Percentiles rank a stretch among this genome's conserved stretches.
These are phyloP conservation scores for Salvelinus sp. DNA, from an alignment of 2,113 vertebrate genomes.

Conservation along the genomic window DNA sequence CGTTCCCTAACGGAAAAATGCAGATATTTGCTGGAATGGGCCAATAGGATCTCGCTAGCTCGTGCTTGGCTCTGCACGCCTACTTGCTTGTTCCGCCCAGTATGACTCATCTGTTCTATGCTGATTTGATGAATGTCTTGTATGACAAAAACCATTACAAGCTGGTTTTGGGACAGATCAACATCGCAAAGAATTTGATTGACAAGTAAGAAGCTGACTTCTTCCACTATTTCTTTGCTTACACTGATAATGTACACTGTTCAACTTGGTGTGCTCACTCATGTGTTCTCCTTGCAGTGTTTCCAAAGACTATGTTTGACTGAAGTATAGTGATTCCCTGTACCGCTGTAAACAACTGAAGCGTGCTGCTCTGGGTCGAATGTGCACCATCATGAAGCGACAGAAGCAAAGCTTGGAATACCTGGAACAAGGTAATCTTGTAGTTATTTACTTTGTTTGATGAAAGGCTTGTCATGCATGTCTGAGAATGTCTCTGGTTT, in stretches of 20 bases:
- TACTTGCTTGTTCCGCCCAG: no score
- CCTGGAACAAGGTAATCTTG: constrained; percentile 86
- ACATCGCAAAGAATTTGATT: constrained; percentile 96
- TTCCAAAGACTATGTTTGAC: constrained; percentile 92
- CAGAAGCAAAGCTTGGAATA: constrained; percentile 97
- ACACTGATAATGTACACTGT: background rate
- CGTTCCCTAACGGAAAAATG: no score
- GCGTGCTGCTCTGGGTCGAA: constrained; percentile 88
- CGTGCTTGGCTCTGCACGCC: no score
- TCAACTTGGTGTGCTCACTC: background rate
- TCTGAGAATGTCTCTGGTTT: background rate
- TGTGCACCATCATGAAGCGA: constrained; percentile 95
- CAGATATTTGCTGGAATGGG: no score
- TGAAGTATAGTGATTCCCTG: constrained; percentile 96
- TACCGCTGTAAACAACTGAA: constrained; percentile 98
- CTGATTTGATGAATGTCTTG: constrained; percentile 95
- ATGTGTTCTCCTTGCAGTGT: constrained; percentile 71
- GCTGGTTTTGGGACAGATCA: constrained; percentile 94
- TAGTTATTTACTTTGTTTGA: background rate
- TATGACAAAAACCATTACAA: constrained; percentile 99
- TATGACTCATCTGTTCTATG: constrained; percentile 73
- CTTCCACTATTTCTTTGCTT: background rate
- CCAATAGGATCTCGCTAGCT: no score
- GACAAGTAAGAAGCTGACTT: constrained; percentile 87
- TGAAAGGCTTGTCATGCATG: no score